Base-by-base conservation (phyloP, 2,888 invertebrate species). In the Perizoma affinitatum region DNA sequence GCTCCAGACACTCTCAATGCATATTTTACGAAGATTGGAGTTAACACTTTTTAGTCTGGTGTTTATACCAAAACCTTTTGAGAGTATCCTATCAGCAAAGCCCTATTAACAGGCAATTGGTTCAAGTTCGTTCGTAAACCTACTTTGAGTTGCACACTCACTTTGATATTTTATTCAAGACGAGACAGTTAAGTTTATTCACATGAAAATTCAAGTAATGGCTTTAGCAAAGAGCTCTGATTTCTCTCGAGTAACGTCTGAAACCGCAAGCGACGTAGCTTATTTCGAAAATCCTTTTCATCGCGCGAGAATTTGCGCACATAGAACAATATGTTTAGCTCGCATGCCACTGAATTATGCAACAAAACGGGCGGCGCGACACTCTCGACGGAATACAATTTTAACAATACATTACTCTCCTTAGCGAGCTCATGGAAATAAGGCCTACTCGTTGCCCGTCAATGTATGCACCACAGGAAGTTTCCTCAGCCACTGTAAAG, bases 321-420 rank as follows among this genome's bases (percentile, higher is more conserved):
- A 76, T 72, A 73, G 75, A 67, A 71, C 72, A 75, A 78, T 77
- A 79, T 80, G 77, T 78, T 78, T 76, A 75, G 70, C 79, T 70
- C 72, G 74, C 73, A 73, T 71, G 70, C 80, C 81, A 79, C 81
- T 84, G 83, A 82, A 82, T 82, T 80, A 82, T 81, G 80, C 76
- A 83, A 79, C 78, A 80, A 79, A 77, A 77, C 79, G 44, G 74
- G 67, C 73, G 73, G 66, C 72, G 75, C 74, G 75, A 75, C 78
- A 73, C 66, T 65, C 68, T 68, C 65, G 75, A 63, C 57, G 64
- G 76, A 71, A 80, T 80, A 78, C 76, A 80, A 77, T 79, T 83
- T 80, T 77, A 81, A 79, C 78, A 79, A 79, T 76, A 75, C 77
- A 73, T 75, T 71, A 68, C 78, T 73, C 74, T 70, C 75, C 70